Evolutionary conservation across 2,113 vertebrate genomes (phyloP).

Genomic region (Columba janthina): DNA sequence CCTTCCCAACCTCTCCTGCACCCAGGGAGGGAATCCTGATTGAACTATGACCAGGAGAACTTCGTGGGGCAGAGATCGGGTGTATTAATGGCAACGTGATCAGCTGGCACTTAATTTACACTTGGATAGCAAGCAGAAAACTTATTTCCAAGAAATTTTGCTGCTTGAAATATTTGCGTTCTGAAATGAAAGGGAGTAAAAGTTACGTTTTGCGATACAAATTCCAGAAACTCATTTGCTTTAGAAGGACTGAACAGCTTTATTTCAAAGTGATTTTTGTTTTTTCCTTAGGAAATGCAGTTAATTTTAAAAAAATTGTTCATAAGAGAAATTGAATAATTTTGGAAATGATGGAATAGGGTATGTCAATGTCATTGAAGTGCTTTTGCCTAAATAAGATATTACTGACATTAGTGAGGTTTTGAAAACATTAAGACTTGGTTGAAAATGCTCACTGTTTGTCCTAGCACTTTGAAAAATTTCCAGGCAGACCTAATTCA

Average conservation of each 20-base stretch:
- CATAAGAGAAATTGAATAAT: accelerated
- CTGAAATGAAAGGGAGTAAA: neutral
- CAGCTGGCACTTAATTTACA: neutral
- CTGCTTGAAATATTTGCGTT: neutral
- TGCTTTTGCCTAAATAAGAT: neutral
- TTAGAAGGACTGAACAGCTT: neutral
- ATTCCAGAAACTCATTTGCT: neutral
- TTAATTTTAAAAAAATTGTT: neutral
- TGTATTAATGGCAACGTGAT: no score
- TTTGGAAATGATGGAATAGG: neutral
- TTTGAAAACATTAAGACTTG: neutral
- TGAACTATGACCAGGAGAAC: neutral
- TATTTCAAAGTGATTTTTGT: neutral
- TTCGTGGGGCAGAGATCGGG: neutral
- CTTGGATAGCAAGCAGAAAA: neutral
- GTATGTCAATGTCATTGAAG: neutral
- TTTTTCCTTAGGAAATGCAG: neutral
- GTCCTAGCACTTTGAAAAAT: neutral
- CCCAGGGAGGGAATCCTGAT: neutral
- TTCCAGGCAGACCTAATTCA: neutral
- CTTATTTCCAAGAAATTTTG: neutral
- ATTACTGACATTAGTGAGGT: neutral
- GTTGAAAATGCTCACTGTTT: neutral
- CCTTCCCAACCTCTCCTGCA: neutral
- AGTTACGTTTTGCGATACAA: neutral